These are phyloP conservation scores for Drosophila micromelanica DNA, from an alignment of 1,140 invertebrate genomes.

Conservation along the genomic window DNA sequence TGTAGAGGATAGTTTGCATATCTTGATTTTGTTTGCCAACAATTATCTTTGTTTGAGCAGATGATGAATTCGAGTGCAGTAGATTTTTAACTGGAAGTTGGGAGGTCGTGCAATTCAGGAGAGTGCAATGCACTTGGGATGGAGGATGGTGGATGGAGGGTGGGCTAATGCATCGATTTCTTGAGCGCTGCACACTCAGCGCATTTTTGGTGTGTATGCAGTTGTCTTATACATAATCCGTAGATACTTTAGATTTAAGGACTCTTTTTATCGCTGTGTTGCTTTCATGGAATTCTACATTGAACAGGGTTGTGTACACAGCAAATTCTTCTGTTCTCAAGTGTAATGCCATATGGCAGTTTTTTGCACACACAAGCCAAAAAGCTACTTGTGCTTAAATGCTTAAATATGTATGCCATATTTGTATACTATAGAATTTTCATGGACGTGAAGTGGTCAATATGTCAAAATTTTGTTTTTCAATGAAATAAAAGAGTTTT, in stretches of 20 bases:
- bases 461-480: no score
- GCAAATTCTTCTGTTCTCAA: background rate
- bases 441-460: no score
- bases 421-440: no score
- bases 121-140: constrained; percentile 18
- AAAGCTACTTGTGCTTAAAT: background rate
- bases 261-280: constrained; percentile 19
- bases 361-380: no score
- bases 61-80: no score
- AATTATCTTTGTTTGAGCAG: no score
- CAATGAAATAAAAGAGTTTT: no score
- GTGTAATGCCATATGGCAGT: constrained; percentile 8
- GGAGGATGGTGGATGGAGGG: constrained; percentile 14
- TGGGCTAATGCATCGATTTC: constrained; percentile 65
- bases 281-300: constrained; percentile 57
- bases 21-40: no score
- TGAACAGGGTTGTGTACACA: constrained; percentile 6
- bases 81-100: background rate
- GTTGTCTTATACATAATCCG: constrained; percentile 16
- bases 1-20: background rate
- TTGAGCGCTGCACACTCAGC: constrained; percentile 39
- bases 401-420: no score
- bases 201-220: constrained; percentile 30
- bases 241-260: constrained; percentile 39
- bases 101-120: constrained; percentile 15